A percentile compares a stretch with the other conserved stretches of the same genome.
Conservation (phyloP, 2,113 vertebrate species). For the Arizona elegans region DNA sequence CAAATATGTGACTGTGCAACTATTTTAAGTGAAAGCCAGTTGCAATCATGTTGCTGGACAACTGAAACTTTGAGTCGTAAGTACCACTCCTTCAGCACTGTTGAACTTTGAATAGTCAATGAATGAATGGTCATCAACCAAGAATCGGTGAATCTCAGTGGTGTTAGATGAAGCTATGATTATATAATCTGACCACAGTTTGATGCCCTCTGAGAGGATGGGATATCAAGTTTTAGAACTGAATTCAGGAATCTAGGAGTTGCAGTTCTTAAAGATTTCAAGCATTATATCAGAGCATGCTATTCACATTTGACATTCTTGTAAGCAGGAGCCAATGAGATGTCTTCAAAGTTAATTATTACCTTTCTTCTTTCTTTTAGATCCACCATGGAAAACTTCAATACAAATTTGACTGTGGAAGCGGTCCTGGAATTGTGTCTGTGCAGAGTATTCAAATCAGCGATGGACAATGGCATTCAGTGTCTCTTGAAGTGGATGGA, state of each 20-base stretch:
- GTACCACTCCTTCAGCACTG: neutral
- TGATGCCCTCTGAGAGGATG: neutral
- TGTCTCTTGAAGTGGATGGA: slow-evolving; percentile 90
- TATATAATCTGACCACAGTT: neutral
- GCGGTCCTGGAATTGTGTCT: slow-evolving; percentile 90
- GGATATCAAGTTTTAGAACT: neutral
- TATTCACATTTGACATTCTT: neutral
- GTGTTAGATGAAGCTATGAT: neutral
- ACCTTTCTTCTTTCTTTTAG: slow-evolving; percentile 62
- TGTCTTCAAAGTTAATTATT: neutral
- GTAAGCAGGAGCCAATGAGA: neutral
- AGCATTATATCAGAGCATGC: neutral
- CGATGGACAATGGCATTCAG: slow-evolving; percentile 90
- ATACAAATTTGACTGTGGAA: slow-evolving; percentile 97
- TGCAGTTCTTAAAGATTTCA: neutral
- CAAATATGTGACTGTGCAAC: neutral
- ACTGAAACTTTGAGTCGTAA: neutral
- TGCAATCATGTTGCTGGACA: neutral
- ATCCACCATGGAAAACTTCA: slow-evolving; percentile 92
- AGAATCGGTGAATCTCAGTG: neutral
- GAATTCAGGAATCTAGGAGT: neutral
- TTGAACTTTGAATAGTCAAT: neutral
- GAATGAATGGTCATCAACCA: neutral
- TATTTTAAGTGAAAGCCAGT: neutral
- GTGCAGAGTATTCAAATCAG: slow-evolving; percentile 92